Evolutionary conservation across 1,140 invertebrate species (phyloP).

Genomic region (Babylonia areolata): DNA sequence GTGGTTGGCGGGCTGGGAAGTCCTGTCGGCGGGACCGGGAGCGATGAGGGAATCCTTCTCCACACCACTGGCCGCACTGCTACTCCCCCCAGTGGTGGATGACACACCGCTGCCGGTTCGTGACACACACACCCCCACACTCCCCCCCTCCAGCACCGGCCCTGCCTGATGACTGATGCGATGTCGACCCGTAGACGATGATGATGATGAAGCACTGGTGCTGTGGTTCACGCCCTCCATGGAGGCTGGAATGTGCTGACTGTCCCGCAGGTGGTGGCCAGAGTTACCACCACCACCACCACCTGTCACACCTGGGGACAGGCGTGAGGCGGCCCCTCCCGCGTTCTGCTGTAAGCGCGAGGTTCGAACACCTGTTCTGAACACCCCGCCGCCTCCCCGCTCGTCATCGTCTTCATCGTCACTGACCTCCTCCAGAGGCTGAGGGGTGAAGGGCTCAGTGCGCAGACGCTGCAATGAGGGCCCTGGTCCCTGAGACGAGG

Average conservation of each 20-base stretch:
- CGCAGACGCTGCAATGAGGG: constrained; percentile 29
- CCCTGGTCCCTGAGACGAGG: constrained; percentile 6
- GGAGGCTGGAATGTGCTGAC: constrained; percentile 36
- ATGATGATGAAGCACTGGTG: not conserved
- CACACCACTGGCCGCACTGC: not conserved
- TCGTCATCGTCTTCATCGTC: constrained; percentile 27
- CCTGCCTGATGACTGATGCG: not conserved
- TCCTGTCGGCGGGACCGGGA: constrained; percentile 5
- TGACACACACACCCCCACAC: constrained; percentile 21
- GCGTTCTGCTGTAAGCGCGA: not conserved
- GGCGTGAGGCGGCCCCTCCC: not conserved
- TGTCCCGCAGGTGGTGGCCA: not conserved
- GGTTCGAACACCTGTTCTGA: not conserved
- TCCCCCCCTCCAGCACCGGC: not conserved
- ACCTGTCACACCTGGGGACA: not conserved
- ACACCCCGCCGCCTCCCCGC: not conserved
- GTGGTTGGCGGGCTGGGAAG: constrained; percentile 23
- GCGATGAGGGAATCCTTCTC: not conserved
- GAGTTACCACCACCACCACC: not conserved
- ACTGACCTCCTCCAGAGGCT: constrained; percentile 25
- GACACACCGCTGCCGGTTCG: constrained; percentile 24
- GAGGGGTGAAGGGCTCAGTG: constrained; percentile 34
- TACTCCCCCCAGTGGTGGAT: constrained; percentile 27
- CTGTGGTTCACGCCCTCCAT: constrained; percentile 31
- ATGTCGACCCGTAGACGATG: not conserved